Percentiles rank a stretch among this genome's conserved stretches.
phyloP scores from a whole-genome alignment of 37 sponge, comb jelly and placozoan species.

The Geodia barretti region DNA sequence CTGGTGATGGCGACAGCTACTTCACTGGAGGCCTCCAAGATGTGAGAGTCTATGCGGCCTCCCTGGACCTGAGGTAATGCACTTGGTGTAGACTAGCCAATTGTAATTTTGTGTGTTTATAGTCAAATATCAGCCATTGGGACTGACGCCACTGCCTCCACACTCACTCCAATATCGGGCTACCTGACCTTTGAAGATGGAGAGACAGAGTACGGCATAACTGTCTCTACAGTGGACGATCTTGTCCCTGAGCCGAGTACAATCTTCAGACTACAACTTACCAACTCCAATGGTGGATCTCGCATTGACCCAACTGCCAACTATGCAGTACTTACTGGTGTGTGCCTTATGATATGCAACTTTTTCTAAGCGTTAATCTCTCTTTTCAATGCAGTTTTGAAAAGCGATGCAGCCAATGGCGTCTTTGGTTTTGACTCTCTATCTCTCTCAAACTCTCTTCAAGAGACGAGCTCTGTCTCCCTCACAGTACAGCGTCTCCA shows the following conservation, averaged over 20 bases:
- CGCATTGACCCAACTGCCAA: constrained; percentile 6
- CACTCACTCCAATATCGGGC: constrained; percentile 54
- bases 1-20: constrained; percentile 4
- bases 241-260: constrained; percentile 64
- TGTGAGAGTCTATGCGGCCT: constrained; percentile 58
- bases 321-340: constrained; percentile 23
- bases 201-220: neutral
- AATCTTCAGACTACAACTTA: constrained; percentile 44
- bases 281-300: constrained; percentile 39
- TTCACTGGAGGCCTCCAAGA: constrained; percentile 72
- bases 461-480: constrained; percentile 27
- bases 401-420: constrained; percentile 78
- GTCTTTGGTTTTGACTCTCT: constrained; percentile 68
- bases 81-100: neutral
- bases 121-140: constrained; percentile 39
- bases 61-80: constrained; percentile 48
- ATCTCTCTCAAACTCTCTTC: constrained; percentile 2
- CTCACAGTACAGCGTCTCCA: constrained; percentile 38
- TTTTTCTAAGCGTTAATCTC: neutral
- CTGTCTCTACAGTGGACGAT: constrained; percentile 59
- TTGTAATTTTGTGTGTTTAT: constrained; percentile 7
- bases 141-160: constrained; percentile 9
- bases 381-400: constrained; percentile 32
- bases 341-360: neutral
- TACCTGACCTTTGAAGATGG: constrained; percentile 14